Percentiles rank a stretch among this genome's conserved stretches.
These are phyloP conservation scores for Cuniculus paca DNA, from an alignment of 2,797 vertebrate genomes.

Conservation along the genomic window DNA sequence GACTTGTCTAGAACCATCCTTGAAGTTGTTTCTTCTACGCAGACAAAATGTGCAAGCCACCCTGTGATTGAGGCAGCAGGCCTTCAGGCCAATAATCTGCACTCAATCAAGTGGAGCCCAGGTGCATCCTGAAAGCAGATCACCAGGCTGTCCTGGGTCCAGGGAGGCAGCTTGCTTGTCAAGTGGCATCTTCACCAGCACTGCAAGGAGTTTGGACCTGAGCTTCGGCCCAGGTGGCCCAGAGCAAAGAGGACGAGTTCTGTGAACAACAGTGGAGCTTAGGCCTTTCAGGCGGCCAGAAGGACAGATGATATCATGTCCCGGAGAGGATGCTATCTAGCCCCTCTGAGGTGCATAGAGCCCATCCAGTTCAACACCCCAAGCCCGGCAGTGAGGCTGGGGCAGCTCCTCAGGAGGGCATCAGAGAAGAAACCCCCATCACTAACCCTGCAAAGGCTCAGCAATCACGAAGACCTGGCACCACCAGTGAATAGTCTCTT, in stretches of 20 bases:
- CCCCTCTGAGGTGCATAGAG: background rate
- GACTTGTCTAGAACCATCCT: background rate
- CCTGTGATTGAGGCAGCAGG: background rate
- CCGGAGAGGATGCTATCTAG: background rate
- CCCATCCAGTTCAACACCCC: no score
- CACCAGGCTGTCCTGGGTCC: background rate
- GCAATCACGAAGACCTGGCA: background rate
- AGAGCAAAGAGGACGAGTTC: constrained; percentile 19
- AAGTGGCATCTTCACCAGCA: background rate
- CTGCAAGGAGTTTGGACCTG: background rate
- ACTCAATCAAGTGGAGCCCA: background rate
- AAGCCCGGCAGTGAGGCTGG: accelerated
- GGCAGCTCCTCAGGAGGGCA: background rate
- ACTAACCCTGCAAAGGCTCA: background rate
- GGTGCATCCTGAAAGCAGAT: background rate
- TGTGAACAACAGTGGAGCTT: background rate
- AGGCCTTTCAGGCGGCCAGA: constrained; percentile 14
- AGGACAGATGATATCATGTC: background rate
- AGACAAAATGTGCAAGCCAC: background rate
- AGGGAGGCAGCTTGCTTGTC: background rate
- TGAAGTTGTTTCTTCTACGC: background rate
- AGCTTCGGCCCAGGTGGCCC: constrained; percentile 9
- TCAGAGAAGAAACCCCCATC: background rate
- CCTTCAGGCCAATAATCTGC: background rate
- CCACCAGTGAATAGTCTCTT: background rate